Conservation (phyloP, 2,113 vertebrate genomes). For the Noctilio leporinus region DNA sequence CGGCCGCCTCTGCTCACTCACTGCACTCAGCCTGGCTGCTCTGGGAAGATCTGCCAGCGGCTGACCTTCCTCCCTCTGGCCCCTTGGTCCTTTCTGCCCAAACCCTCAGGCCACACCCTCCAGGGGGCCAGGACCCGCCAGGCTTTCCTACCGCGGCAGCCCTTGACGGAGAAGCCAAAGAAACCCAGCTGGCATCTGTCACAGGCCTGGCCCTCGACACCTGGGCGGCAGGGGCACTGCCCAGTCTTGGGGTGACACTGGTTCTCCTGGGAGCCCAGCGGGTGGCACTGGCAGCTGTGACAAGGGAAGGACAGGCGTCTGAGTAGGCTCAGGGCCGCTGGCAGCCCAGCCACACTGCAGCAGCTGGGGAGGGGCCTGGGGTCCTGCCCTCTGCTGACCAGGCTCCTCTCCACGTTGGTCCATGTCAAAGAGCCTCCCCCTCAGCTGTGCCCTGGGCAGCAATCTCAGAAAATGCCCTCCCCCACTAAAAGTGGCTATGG, state of each 20-base stretch:
- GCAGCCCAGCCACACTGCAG: rapidly evolving
- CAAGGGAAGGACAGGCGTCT: neutral
- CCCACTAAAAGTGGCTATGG: rapidly evolving
- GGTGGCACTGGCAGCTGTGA: constrained; percentile 88
- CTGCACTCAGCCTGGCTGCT: rapidly evolving
- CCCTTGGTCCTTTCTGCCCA: rapidly evolving
- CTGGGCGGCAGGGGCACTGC: constrained; percentile 87
- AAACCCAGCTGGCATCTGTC: constrained; percentile 85
- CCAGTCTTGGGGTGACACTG: constrained; percentile 85
- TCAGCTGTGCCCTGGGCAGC: neutral
- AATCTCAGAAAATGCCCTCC: neutral
- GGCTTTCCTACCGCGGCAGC: constrained; percentile 85
- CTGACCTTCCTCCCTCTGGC: neutral
- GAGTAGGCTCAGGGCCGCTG: neutral
- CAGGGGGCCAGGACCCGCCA: rapidly evolving
- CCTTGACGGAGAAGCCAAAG: constrained; percentile 90
- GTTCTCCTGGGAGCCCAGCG: constrained; percentile 78
- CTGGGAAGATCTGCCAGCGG: rapidly evolving
- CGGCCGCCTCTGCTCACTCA: neutral
- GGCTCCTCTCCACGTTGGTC: rapidly evolving
- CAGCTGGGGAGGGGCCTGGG: rapidly evolving
- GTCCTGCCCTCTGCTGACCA: neutral
- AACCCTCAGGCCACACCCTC: neutral
- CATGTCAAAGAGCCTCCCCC: neutral
- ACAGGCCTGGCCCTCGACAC: constrained; percentile 83